Conservation (phyloP, 2,888 invertebrate genomes). For the Polydrusus pterygomalis region DNA sequence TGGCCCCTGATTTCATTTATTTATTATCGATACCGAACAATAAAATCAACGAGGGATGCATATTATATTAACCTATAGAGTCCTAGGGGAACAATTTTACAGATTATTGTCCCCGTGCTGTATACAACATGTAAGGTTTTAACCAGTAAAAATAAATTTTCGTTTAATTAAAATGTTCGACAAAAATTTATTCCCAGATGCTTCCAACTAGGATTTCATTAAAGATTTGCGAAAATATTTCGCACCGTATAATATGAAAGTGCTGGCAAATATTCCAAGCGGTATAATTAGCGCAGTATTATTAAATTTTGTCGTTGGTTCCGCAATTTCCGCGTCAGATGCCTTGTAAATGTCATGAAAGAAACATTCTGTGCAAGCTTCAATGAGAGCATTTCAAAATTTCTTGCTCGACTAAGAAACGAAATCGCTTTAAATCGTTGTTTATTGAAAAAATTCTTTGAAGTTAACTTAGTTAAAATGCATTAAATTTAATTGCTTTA, state of each 20-base stretch:
- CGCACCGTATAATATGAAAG: slow-evolving; percentile 14
- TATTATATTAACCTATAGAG: too few relatives aligned
- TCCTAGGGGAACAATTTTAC: too few relatives aligned
- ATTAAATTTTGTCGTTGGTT: slow-evolving; percentile 29
- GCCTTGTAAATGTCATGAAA: slow-evolving; percentile 17
- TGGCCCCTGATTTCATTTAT: too few relatives aligned
- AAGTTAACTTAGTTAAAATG: too few relatives aligned
- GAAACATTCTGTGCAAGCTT: slow-evolving; percentile 11
- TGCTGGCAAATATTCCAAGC: slow-evolving; percentile 13
- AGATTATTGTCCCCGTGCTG: too few relatives aligned
- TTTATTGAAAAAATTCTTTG: too few relatives aligned
- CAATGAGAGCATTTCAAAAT: slow-evolving; percentile 4
- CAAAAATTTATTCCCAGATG: neutral
- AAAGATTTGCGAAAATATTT: slow-evolving; percentile 9
- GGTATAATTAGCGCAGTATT: slow-evolving; percentile 18
- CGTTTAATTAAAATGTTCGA: neutral
- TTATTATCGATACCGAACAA: too few relatives aligned
- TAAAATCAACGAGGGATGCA: too few relatives aligned
- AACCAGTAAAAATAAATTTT: slow-evolving; percentile 1
- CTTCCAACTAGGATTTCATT: slow-evolving; percentile 2
- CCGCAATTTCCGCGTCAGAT: slow-evolving; percentile 23
- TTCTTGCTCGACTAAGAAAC: slow-evolving; percentile 1
- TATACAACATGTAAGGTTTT: neutral
- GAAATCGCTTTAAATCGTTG: neutral
- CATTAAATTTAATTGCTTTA: too few relatives aligned